Base-by-base conservation (phyloP, 2,113 vertebrate species). In the Noctilio leporinus region DNA sequence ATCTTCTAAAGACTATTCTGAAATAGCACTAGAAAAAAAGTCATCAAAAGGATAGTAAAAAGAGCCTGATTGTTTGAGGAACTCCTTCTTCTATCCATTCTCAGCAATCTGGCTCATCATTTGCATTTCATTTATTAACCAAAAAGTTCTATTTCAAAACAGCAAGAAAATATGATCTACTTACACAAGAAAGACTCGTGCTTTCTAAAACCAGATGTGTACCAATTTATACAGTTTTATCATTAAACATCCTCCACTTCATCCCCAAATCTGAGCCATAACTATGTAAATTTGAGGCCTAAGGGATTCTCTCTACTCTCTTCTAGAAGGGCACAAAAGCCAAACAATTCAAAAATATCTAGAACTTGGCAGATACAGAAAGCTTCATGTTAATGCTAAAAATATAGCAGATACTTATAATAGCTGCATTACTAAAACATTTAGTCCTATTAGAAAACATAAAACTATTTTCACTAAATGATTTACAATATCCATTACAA, bases 381-480 rank as follows among this genome's bases (percentile, higher is more conserved):
- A 77, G 33, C 15, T 86, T 87, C 78, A 78, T 9, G 15, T 95
- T 90, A 91, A 88, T 62, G 33, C 10, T 91, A 82, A 87, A 96
- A 93, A 70, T 47, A 19, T 14, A 91, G 30, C 47, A 78, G 45
- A 86, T 83, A 73, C 8, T 30, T 94, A 7, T 4, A 86, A 92
- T 0, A 84, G 35, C 22, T 73, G 30, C 89, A 77, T 33, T 62
- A 82, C 69, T 85, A 55, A 69, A 77, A 86, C 8, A 64, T 30
- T 94, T 62, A 73, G 12, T 67, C 20, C 69, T 73, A 67, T 77
- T 35, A 86, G 64, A 82, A 89, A 92, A 81, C 16, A 49, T 35
- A 72, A 38, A 89, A 93, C 65, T 62, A 70, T 70, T 89, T 90
- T 87, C 89, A 87, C 86, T 69, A 93, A 91, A 67, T 81, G 26